Conservation (phyloP, 1,140 invertebrate genomes). For the Amphibalanus amphitrite region DNA sequence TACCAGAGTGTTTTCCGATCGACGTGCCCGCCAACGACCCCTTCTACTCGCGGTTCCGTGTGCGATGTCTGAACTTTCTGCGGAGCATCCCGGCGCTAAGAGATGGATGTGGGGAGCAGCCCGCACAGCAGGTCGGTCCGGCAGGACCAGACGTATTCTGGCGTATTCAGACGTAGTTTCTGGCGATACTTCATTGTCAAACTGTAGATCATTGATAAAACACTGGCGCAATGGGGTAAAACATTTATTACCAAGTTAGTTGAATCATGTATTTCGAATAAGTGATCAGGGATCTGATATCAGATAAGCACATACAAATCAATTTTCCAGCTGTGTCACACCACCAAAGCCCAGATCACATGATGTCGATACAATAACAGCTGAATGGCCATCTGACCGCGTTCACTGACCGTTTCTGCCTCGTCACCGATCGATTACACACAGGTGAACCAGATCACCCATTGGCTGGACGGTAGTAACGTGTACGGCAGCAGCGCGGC, state of each 20-base stretch:
- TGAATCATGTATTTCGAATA: not conserved
- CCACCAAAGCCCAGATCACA: no score
- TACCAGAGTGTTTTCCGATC: slow-evolving; percentile 61
- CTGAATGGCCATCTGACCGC: no score
- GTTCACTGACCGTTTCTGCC: no score
- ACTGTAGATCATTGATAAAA: not conserved
- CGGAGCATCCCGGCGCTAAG: slow-evolving; percentile 35
- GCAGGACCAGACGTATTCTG: slow-evolving; percentile 27
- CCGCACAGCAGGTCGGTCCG: slow-evolving; percentile 30
- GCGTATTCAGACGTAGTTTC: no score
- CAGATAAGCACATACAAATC: not conserved
- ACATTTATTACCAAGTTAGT: no score
- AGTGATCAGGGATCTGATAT: not conserved
- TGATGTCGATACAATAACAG: no score
- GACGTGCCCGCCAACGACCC: slow-evolving; percentile 62
- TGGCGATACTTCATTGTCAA: no score
- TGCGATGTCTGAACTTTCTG: slow-evolving; percentile 66
- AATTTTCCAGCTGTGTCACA: no score
- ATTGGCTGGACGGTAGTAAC: slow-evolving; percentile 80
- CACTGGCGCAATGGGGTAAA: no score
- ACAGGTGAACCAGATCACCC: slow-evolving; percentile 58
- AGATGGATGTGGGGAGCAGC: slow-evolving; percentile 33
- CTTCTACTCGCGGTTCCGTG: slow-evolving; percentile 43
- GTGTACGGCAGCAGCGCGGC: slow-evolving; percentile 45
- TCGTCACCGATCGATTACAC: no score